Conservation (phyloP, 2,888 invertebrate genomes). For the Portevinia maculata region DNA sequence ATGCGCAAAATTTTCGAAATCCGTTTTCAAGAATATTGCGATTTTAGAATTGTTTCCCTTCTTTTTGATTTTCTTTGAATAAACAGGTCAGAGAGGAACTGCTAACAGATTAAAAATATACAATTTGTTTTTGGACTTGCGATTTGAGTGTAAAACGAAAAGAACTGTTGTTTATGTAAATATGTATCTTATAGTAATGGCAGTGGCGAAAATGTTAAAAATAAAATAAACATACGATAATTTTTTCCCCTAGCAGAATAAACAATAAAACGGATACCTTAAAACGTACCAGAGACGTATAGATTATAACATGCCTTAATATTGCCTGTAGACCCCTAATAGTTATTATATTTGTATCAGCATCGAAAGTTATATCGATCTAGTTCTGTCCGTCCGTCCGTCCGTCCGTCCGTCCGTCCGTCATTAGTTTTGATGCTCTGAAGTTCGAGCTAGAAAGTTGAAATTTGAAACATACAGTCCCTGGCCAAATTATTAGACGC, state of each 20-base stretch:
- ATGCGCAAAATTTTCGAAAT: conserved; percentile 65
- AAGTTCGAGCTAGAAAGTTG: no score
- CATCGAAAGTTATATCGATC: no score
- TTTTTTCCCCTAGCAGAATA: background rate
- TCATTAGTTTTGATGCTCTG: no score
- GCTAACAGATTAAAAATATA: conserved; percentile 60
- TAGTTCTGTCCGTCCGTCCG: no score
- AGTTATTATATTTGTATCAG: no score
- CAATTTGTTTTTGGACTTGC: conserved; percentile 35
- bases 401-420: no score
- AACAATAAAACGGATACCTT: background rate
- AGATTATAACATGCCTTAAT: no score
- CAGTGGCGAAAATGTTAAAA: conserved; percentile 32
- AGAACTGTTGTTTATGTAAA: conserved; percentile 52
- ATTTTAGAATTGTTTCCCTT: conserved; percentile 19
- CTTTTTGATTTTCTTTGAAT: conserved; percentile 7
- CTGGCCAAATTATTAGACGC: no score
- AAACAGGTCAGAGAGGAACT: conserved; percentile 52
- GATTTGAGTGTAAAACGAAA: conserved; percentile 54
- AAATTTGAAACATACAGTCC: no score
- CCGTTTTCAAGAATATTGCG: conserved; percentile 36
- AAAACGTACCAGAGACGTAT: background rate
- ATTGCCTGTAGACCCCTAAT: no score
- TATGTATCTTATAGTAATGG: background rate
- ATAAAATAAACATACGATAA: conserved; percentile 8